A percentile compares a stretch with the other conserved stretches of the same genome.
Conservation (phyloP, 2,797 vertebrate genomes). For the Lepidocolaptes lacrymiger region DNA sequence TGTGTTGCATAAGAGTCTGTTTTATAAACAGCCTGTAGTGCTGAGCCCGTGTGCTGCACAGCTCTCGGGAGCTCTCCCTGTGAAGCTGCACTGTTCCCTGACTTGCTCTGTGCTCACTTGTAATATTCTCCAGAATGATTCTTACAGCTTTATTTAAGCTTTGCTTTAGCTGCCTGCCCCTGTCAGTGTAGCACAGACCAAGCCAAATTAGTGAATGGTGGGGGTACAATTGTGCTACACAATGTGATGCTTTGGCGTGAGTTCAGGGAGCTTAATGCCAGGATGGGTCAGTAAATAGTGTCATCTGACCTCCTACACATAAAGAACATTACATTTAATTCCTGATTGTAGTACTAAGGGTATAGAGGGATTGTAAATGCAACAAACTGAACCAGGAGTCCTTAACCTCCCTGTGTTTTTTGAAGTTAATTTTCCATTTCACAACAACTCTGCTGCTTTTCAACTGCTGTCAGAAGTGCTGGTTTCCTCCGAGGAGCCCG, state of each 20-base stretch:
- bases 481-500: not conserved
- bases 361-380: not conserved
- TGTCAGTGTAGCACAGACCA: not conserved
- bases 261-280: not conserved
- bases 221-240: not conserved
- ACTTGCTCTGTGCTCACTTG: not conserved
- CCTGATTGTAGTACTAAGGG: not conserved
- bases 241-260: not conserved
- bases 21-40: not conserved
- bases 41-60: not conserved
- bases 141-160: not conserved
- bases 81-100: not conserved
- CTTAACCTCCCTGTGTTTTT: slow-evolving; percentile 7
- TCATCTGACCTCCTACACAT: not conserved
- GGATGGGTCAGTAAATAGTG: slow-evolving; percentile 7
- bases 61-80: not conserved
- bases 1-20: not conserved
- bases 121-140: not conserved
- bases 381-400: not conserved
- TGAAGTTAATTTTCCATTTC: slow-evolving; percentile 8
- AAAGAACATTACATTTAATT: not conserved
- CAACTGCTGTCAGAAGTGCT: not conserved
- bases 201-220: not conserved
- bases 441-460: not conserved
- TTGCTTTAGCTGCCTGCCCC: not conserved